These are phyloP conservation scores for Edolisoma coerulescens DNA, from an alignment of 2,113 vertebrate species.

Conservation along the genomic window DNA sequence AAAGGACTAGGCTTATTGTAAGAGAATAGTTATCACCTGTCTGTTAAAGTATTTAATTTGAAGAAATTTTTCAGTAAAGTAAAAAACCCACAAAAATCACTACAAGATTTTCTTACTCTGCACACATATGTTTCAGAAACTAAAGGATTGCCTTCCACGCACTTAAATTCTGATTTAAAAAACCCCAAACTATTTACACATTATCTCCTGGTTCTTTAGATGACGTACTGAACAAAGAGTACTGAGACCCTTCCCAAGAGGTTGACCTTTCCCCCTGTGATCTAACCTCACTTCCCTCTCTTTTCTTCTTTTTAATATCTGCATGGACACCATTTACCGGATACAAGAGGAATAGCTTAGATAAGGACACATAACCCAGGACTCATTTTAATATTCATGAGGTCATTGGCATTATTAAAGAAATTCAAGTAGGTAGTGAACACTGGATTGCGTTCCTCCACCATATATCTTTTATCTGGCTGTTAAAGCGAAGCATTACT, in stretches of 20 bases:
- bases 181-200: background rate
- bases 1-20: background rate
- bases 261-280: background rate
- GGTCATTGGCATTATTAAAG: constrained; percentile 57
- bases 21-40: background rate
- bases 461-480: constrained; percentile 51
- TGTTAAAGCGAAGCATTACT: constrained; percentile 26
- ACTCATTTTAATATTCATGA: constrained; percentile 65
- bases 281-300: constrained; percentile 31
- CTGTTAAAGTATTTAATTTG: background rate
- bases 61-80: background rate
- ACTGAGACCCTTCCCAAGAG: background rate
- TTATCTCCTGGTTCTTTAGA: background rate
- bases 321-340: constrained; percentile 5
- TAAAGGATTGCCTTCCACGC: background rate
- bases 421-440: constrained; percentile 56
- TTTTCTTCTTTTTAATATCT: constrained; percentile 51
- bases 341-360: constrained; percentile 4
- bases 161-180: background rate
- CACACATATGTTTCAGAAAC: background rate
- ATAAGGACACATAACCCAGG: constrained; percentile 40
- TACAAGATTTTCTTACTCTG: background rate
- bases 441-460: constrained; percentile 38
- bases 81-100: background rate
- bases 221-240: constrained; percentile 3